Base-by-base conservation (phyloP, 2,888 invertebrate species). In the Brenthis ino region DNA sequence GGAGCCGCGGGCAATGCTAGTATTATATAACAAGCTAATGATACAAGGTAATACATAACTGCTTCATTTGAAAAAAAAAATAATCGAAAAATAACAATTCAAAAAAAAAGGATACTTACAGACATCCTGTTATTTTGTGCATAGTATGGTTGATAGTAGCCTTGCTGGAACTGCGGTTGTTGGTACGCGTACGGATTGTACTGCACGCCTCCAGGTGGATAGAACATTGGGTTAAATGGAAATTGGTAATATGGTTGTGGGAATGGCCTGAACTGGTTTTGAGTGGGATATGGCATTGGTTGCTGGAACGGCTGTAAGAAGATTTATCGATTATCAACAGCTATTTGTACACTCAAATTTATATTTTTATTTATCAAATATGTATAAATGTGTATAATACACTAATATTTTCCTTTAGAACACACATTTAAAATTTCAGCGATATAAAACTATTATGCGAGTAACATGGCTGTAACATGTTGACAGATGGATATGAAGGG, bases 221-320 rank as follows among this genome's bases (percentile, higher is more conserved):
- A 92, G 81, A 85, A 91, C 76, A 91, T 74, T 8, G 90, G 80
- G 85, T 87, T 75, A 82, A 90, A 88, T 28, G 94, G 91, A 76
- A 91, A 91, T 75, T 93, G 93, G 80, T 93, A 94, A 78, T 91
- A 91, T 1, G 90, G 86, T 56, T 81, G 79, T 67, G 83, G 87
- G 80, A 87, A 93, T 0, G 94, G 94, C 20, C 94, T 86, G 80
- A 88, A 93, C 70, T 93, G 89, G 0, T 91, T 82, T 14, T 84
- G 83, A 80, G 89, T 82, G 82, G 89, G 82, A 79, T 88, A 88
- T 0, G 91, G 89, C 0, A 85, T 82, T 3, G 77, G 80, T 0
- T 76, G 77, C 54, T 75, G 85, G 78, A 84, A 88, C 2, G 77
- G 76, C 74, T 78, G 72, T 11, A 73, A 73, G 28, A 57, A 33